A percentile compares a stretch with the other conserved stretches of the same genome.
Conservation (phyloP, 2,113 vertebrate species). For the Syngnathus scovelli region DNA sequence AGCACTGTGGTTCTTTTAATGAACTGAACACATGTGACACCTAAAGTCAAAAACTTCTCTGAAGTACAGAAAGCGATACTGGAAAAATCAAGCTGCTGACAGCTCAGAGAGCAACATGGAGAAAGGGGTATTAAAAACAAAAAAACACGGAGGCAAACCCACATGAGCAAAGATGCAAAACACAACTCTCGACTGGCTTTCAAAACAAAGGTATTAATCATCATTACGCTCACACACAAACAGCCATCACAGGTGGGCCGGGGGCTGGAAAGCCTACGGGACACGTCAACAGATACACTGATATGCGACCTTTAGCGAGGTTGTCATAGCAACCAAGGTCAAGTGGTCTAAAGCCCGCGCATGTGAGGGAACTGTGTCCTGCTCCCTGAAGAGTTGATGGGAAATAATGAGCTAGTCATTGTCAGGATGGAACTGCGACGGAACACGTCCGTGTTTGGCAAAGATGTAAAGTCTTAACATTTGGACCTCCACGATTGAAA, state of each 20-base stretch:
- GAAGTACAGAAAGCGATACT: constrained; percentile 28
- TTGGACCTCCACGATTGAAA: background rate
- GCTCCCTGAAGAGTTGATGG: constrained; percentile 38
- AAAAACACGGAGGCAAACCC: constrained; percentile 1
- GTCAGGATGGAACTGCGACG: constrained; percentile 40
- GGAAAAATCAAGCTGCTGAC: constrained; percentile 47
- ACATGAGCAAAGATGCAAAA: constrained; percentile 26
- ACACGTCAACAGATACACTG: constrained; percentile 61
- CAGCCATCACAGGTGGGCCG: constrained; percentile 39
- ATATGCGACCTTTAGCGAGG: constrained; percentile 50
- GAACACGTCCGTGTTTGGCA: constrained; percentile 24
- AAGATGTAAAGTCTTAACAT: background rate
- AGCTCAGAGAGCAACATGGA: constrained; percentile 30
- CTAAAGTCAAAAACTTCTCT: constrained; percentile 39
- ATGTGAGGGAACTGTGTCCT: constrained; percentile 31
- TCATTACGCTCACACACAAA: constrained; percentile 59
- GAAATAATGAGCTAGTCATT: constrained; percentile 61
- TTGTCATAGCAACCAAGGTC: constrained; percentile 72
- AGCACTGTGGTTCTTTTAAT: background rate
- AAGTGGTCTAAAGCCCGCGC: constrained; percentile 50
- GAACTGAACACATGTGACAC: background rate
- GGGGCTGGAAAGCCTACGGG: constrained; percentile 43
- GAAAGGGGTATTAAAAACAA: constrained; percentile 19
- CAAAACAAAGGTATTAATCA: constrained; percentile 75
- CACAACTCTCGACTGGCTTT: constrained; percentile 60